Evolutionary conservation across 2,113 vertebrate genomes (phyloP), one percentile per base, ranked within the genome.

Genomic region (Corythornis vintsioides): DNA sequence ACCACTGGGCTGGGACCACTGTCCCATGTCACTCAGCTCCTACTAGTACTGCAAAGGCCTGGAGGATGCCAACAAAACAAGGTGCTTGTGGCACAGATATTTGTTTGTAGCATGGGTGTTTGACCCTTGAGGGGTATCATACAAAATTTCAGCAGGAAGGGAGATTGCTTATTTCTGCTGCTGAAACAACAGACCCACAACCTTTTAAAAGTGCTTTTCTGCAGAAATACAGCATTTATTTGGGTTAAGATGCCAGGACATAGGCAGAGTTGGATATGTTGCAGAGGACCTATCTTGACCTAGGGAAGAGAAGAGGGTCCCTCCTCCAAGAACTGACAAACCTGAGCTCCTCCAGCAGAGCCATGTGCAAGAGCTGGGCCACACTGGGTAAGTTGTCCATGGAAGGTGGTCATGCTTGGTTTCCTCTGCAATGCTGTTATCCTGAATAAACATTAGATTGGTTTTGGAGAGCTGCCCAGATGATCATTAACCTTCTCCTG

Each of bases 401-500:
- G 92, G 38, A 95, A 90, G 83, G 85, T 86, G 90, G 79, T 88
- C 88, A 91, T 3, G 26, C 93, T 89, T 83, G 92, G 73, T 77
- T 94, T 95, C 76, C 88, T 89, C 96, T 81, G 93, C 94, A 96
- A 88, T 95, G 93, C 90, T 96, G 94, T 85, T 95, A 74, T 88
- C 76, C 93, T 95, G 93, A 96, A 96, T 94, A 96, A 96, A 96
- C 93, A 96, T 93, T 88, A 93, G 88, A 69, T 88, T 92, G 80
- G 72, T 28, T 88, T 90, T 96, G 92, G 95, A 90, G 79, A 75
- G 69, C 86, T 94, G 95, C 95, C 95, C 90, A 92, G 94, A 88
- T 80, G 72, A 90, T 96, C 94, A 94, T 96, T 96, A 95, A 95
- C 93, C 93, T 94, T 88, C 88, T 94, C 83, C 69, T 94, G 92